Base-by-base conservation (phyloP, 2,113 vertebrate genomes). In the Lophura nycthemera region DNA sequence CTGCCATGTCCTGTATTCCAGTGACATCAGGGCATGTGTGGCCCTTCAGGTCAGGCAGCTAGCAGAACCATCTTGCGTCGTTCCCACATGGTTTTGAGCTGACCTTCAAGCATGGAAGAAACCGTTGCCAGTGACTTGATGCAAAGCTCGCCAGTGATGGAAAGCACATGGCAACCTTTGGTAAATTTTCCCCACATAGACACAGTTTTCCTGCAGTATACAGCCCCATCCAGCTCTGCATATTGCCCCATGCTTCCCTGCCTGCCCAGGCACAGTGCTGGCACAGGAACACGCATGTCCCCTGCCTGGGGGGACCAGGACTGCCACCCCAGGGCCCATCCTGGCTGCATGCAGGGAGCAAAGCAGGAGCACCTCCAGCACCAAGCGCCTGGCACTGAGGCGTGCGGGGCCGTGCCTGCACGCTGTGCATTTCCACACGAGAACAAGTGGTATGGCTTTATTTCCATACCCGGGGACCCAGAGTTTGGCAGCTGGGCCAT, bases 321-420 rank as follows among this genome's bases (percentile, higher is more conserved):
- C 14, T 64, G 61, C 50, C 13, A 16, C 21, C 57, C 77, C 10
- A 0, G n/a, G 50, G 77, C 34, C 36, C 43, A 52, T 66, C 56
- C 54, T 59, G 57, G 32, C 20, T 20, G 57, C 57, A 20, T 18
- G 32, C 57, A 59, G 32, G 38, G 48, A 83, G 29, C 65, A 69
- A 60, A 47, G 74, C 45, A 66, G 34, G 71, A 88, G 10, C 42
- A 11, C 14, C 56, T 61, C 32, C 32, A 59, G 56, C 56, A 59
- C 18, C 30, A 6, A 57, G 16, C 6, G 6, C 56, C 32, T 32
- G 20, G 66, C 22, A 14, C 32, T 12, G 67, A 36, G n/a, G 18
- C 19, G 34, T 6, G 29, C 0, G 0, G 24, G 12, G 7, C 73
- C 1, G 0, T 15, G 11, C 8, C 27, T 82, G 20, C 0, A 0